phyloP scores from a whole-genome alignment of 1,140 invertebrate species.

The Papilio helenus region DNA sequence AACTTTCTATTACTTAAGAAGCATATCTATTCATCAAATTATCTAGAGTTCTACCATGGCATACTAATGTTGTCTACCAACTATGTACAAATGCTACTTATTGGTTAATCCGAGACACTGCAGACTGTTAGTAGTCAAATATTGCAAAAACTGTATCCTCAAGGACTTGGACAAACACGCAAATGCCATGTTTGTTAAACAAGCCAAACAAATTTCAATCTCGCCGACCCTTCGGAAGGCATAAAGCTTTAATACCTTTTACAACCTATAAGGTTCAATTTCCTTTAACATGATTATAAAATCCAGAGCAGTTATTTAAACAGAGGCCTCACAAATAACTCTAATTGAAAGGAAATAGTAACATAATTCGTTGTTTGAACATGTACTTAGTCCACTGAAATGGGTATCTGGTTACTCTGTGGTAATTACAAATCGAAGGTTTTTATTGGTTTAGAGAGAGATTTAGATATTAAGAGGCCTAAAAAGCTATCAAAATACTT shows the following conservation, averaged over 20 bases:
- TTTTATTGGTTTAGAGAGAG: not conserved
- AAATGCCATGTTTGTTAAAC: constrained; percentile 30
- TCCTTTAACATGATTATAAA: constrained; percentile 6
- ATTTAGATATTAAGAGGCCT: not conserved
- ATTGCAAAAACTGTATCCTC: constrained; percentile 25
- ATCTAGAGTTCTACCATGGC: not conserved
- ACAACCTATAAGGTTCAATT: constrained; percentile 13
- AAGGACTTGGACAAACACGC: constrained; percentile 8
- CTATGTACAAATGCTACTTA: not conserved
- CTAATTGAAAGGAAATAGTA: constrained; percentile 73
- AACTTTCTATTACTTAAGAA: not conserved
- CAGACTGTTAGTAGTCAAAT: not conserved
- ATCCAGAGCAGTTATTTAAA: constrained; percentile 41
- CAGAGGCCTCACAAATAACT: constrained; percentile 48
- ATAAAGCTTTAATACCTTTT: constrained; percentile 6
- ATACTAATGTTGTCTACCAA: not conserved
- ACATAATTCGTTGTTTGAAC: constrained; percentile 62
- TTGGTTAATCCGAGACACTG: constrained; percentile 26
- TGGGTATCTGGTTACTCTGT: constrained; percentile 42
- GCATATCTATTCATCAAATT: not conserved
- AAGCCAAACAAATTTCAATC: constrained; percentile 31
- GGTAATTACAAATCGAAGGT: constrained; percentile 21
- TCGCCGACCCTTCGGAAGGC: not conserved
- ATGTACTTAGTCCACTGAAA: constrained; percentile 50
- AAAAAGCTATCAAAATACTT: not conserved